A percentile compares a stretch with the other conserved stretches of the same genome.
phyloP scores from a whole-genome alignment of 2,113 vertebrate species.

The Daubentonia madagascariensis region DNA sequence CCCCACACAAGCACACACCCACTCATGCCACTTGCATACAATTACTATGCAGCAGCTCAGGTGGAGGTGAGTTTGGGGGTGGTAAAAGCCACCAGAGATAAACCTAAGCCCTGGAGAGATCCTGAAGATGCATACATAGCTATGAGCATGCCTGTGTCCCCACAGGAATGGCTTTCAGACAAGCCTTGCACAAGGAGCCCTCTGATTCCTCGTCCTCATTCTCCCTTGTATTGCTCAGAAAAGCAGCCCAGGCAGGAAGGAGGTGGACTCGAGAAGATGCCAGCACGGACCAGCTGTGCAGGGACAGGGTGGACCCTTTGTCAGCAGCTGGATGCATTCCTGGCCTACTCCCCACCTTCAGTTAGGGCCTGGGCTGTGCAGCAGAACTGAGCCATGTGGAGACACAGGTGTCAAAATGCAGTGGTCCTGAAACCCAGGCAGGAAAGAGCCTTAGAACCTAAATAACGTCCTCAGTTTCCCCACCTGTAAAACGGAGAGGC shows the following conservation, averaged over 20 bases:
- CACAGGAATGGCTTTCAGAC: neutral
- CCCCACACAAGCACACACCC: neutral
- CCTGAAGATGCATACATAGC: neutral
- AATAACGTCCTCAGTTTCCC: neutral
- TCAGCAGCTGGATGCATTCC: neutral
- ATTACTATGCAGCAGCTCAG: neutral
- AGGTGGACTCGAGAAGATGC: neutral
- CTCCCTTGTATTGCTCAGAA: neutral
- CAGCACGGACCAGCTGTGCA: fast-evolving
- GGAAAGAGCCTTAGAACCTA: neutral
- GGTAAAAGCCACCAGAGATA: neutral
- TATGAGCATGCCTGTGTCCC: neutral
- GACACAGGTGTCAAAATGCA: neutral
- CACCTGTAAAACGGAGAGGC: neutral
- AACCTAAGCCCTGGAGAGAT: neutral
- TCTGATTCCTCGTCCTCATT: neutral
- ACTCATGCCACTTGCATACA: neutral
- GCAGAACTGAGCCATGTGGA: fast-evolving
- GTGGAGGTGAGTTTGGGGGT: neutral
- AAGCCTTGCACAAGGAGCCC: neutral
- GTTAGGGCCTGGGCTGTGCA: neutral
- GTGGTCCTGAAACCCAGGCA: neutral
- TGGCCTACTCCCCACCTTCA: neutral
- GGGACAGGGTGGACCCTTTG: neutral
- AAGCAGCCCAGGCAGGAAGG: neutral